Evolutionary conservation across 2,797 vertebrate species (phyloP).

Genomic region (Sebastes baramenuke): DNA sequence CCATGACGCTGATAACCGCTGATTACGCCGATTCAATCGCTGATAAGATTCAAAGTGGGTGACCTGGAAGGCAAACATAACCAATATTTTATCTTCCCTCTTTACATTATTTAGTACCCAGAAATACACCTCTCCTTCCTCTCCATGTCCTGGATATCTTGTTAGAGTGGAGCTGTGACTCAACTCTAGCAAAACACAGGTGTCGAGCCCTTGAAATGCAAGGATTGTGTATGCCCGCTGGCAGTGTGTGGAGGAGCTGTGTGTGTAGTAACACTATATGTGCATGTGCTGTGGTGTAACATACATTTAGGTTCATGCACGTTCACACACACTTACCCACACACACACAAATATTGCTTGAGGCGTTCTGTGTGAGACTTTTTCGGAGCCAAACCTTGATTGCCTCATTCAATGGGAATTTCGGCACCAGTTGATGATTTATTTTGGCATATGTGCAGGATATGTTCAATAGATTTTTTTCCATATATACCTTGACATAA

Average conservation of each 20-base stretch:
- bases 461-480: background rate
- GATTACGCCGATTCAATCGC: background rate
- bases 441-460: background rate
- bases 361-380: conserved; percentile 15
- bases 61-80: conserved; percentile 11
- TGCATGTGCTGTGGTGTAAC: background rate
- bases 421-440: conserved; percentile 2
- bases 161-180: conserved; percentile 51
- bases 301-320: conserved; percentile 10
- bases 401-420: conserved; percentile 16
- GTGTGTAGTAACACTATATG: background rate
- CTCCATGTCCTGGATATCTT: conserved; percentile 36
- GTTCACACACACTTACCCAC: background rate
- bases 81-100: background rate
- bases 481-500: background rate
- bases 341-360: background rate
- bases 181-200: conserved; percentile 48
- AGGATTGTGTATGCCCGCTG: conserved; percentile 36
- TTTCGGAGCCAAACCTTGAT: conserved; percentile 16
- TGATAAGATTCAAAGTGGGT: background rate
- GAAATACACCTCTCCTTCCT: conserved; percentile 25
- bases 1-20: background rate
- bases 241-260: conserved; percentile 38
- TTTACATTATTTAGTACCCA: conserved; percentile 51
- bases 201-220: conserved; percentile 64